These are phyloP conservation scores for Phyllostomus discolor DNA, from an alignment of 2,113 vertebrate genomes.

Conservation along the genomic window DNA sequence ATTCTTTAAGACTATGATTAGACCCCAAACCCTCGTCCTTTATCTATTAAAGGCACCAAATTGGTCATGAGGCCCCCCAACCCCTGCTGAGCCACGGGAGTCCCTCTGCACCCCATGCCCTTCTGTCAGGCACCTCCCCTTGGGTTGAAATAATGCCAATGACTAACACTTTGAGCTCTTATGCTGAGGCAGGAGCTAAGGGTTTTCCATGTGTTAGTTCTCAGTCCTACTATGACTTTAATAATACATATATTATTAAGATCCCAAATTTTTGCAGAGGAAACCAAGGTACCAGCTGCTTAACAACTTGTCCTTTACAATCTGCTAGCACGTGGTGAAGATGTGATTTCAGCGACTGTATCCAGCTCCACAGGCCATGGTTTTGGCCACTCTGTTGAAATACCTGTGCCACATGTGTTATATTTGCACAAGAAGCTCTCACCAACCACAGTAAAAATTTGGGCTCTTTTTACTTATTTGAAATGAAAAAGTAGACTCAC, in stretches of 20 bases:
- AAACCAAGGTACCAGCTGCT: neutral
- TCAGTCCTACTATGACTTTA: neutral
- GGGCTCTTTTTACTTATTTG: neutral
- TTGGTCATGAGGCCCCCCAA: neutral
- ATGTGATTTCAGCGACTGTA: neutral
- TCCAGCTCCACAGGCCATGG: accelerated
- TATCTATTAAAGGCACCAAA: neutral
- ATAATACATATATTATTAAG: neutral
- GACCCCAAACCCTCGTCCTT: neutral
- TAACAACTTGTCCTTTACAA: neutral
- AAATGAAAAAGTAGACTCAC: neutral
- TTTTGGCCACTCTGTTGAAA: neutral
- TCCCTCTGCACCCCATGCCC: accelerated
- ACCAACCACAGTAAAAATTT: neutral
- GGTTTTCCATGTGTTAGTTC: neutral
- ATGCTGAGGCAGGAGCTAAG: neutral
- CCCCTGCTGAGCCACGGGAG: accelerated
- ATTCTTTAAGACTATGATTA: neutral
- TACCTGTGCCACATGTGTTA: accelerated
- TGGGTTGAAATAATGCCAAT: neutral
- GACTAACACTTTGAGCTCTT: neutral
- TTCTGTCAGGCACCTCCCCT: no score
- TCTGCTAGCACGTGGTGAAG: no score
- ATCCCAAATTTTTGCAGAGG: neutral
- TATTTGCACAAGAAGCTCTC: neutral